Conservation (phyloP, 92 coral and sea anemone species). For the Epizoanthus fatuus region DNA sequence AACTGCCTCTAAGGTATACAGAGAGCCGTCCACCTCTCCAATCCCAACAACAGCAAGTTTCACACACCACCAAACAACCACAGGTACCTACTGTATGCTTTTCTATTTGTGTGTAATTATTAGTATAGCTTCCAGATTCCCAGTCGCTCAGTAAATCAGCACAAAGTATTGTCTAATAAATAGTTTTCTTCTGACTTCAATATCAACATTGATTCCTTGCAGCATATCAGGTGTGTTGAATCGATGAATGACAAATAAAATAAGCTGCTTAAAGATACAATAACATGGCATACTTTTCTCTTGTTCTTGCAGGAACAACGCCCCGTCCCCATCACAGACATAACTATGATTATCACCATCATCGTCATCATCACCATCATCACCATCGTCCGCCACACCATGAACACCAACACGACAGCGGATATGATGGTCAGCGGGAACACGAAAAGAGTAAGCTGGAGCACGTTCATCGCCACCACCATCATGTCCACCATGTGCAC, state of each 20-base stretch:
- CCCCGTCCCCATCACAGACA: constrained; percentile 8
- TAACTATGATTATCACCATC: constrained; percentile 17
- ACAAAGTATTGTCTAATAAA: background rate
- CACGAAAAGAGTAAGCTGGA: background rate
- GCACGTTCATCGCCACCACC: constrained; percentile 2
- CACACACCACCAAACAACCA: background rate
- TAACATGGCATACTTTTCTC: background rate
- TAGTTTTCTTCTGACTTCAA: background rate
- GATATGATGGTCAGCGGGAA: constrained; percentile 2
- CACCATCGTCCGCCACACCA: constrained; percentile 36
- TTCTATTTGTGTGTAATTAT: no score
- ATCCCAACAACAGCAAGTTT: background rate
- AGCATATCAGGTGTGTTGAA: no score
- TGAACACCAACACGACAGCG: constrained; percentile 4
- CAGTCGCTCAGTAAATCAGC: no score
- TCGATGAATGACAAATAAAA: no score
- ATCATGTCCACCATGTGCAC: background rate
- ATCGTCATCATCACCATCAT: constrained; percentile 1
- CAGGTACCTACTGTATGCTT: background rate
- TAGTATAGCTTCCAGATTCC: no score
- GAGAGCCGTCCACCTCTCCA: background rate
- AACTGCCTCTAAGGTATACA: background rate
- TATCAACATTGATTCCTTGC: background rate
- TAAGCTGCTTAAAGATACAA: background rate
- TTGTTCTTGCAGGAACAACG: background rate